Base-by-base conservation (phyloP, 2,888 invertebrate species). In the Callyntrura guangdongensis region DNA sequence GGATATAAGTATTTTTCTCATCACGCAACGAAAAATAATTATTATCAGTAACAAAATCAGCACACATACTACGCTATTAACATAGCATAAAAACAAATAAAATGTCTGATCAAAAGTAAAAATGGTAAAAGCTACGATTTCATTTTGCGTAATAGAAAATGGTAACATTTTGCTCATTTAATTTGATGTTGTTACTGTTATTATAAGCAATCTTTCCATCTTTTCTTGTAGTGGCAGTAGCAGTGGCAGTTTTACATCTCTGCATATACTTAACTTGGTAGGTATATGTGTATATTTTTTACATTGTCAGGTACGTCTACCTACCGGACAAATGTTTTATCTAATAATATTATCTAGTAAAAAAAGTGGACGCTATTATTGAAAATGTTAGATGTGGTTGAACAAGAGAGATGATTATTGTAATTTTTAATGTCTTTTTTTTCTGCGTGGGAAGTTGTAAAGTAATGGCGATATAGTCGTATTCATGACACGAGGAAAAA, bases 361-460 rank as follows among this genome's bases (percentile, higher is more conserved):
- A 72, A 61, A 47, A 72, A 69, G 47, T 72, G 47, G 72, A 72
- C 72, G 72, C 45, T 72, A 72, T 72, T 72, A 72, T 72, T 47
- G 72, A 72, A 72, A 72, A 72, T 47, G 72, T 72, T 72, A 9
- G 14, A 8, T 79, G n/a, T 25, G 36, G 72, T 17, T 49, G 74
- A 47, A 79, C 1, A n/a, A 79, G 49, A 77, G 64, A 74, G 45
- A 86, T 64, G 86, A 77, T 77, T 86, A 77, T 86, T 86, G 72
- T 86, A 86, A 86, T 77, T 86, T 85, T 86, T 64, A 86, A 77
- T 85, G 83, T 49, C 61, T 59, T 47, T 11, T 47, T 53, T 49
- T 53, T 47, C 9, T 53, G 72, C 81, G 81, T 88, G 88, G 82
- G 82, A n/a, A 82, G 88, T 82, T 47, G 87, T 56, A 67, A 81